Base-by-base conservation (phyloP, 1,140 invertebrate genomes). In the Drosophila equinoxialis region DNA sequence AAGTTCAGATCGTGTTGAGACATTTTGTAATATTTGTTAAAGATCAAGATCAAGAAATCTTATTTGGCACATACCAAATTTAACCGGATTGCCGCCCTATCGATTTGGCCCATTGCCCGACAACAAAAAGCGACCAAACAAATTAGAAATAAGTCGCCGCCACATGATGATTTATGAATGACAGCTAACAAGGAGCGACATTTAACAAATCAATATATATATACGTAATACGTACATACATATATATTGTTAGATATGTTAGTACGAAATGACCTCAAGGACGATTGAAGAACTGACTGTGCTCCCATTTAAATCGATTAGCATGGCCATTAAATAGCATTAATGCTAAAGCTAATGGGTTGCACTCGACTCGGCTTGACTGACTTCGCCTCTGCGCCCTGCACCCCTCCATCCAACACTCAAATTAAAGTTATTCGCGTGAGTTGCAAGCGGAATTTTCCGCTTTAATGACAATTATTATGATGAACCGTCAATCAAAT, bases 51-150 rank as follows among this genome's bases (percentile, higher is more conserved):
- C 41, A 20, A 14, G 7, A 41, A 42, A 26, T 30, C 55, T 20
- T 6, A 62, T 37, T 70, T 74, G 71, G 74, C 83, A 85, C 76
- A 51, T 65, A 75, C 81, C 81, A 79, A 78, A 70, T 81, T 85
- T 67, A 79, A 73, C 75, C 83, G 67, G 82, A 87, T 86, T 79
- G 62, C 42, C 79, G 83, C 84, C 83, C 83, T 77, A 71, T 73
- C 65, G 74, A 71, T 74, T 79, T 77, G 74, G 74, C 74, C 66
- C 55, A 61, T 68, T 77, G 74, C 74, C 74, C 74, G 51, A 35
- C 39, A 59, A 51, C 45, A 51, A 51, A 23, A 51, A 20, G 17
- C 11, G 11, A 39, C 37, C 37, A 13, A 39, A 51, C 17, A 26
- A 35, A 11, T 35, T 64, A 45, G 48, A 8, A 5, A 11, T 17